Percentiles rank a stretch among this genome's conserved stretches.
Evolutionary conservation across 2,113 vertebrate genomes (phyloP).

Genomic region (Phasianus colchicus): DNA sequence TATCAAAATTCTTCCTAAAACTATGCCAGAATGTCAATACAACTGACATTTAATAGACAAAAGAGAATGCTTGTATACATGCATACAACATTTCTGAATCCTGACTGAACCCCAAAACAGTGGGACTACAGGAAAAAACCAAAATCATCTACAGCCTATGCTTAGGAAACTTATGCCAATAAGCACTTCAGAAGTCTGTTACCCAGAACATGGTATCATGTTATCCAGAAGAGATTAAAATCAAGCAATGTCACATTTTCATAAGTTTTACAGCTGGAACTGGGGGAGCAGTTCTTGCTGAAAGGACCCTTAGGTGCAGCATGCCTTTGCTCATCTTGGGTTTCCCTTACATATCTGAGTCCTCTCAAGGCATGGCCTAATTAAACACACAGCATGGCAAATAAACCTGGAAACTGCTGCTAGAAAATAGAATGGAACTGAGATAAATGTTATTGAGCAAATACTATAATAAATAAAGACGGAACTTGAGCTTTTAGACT

Average conservation of each 20-base stretch:
- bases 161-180: background rate
- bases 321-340: fast-evolving
- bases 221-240: background rate
- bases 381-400: fast-evolving
- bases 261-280: background rate
- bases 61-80: background rate
- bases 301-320: fast-evolving
- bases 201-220: too few relatives aligned
- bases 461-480: fast-evolving
- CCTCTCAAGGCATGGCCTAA: background rate
- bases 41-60: background rate
- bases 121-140: background rate
- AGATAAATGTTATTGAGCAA: fast-evolving
- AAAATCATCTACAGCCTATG: background rate
- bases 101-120: background rate
- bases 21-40: too few relatives aligned
- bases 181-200: background rate
- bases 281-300: background rate
- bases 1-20: background rate
- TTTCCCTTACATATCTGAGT: fast-evolving
- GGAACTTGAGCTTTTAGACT: too few relatives aligned
- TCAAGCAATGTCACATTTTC: fast-evolving
- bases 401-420: background rate
- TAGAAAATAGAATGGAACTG: fast-evolving
- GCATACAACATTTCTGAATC: too few relatives aligned